phyloP scores from a whole-genome alignment of 2,113 vertebrate genomes.

The Seriola dumerili region DNA sequence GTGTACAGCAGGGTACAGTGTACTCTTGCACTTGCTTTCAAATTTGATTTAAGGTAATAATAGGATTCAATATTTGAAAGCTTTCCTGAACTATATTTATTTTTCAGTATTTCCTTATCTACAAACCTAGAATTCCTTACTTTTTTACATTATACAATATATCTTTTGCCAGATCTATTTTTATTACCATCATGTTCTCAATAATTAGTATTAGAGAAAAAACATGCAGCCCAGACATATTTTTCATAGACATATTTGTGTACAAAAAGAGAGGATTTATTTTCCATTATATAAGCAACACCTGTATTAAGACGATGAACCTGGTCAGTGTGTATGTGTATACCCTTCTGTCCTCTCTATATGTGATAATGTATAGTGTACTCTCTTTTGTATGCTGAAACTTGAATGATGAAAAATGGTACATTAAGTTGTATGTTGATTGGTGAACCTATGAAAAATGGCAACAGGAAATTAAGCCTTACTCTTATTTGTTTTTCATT shows the following conservation, averaged over 20 bases:
- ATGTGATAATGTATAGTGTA: slow-evolving; percentile 6
- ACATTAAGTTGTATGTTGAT: slow-evolving; percentile 27
- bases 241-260: slow-evolving; percentile 6
- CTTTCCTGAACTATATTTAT: background rate
- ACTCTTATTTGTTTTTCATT: slow-evolving; percentile 44
- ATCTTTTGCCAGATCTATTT: background rate
- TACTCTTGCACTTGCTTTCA: background rate
- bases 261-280: background rate
- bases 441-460: slow-evolving; percentile 30
- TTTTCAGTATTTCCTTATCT: background rate
- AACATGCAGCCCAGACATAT: background rate
- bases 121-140: background rate
- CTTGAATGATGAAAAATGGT: slow-evolving; percentile 50
- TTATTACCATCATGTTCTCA: background rate
- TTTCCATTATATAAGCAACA: background rate
- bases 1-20: background rate
- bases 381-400: background rate
- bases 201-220: background rate
- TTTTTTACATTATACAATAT: background rate
- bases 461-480: slow-evolving; percentile 40
- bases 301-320: background rate
- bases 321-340: background rate
- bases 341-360: background rate
- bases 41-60: slow-evolving; percentile 4
- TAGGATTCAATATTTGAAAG: slow-evolving; percentile 1